Base-by-base conservation (phyloP, 1,140 invertebrate species). In the Rhagoletis zephyria region DNA sequence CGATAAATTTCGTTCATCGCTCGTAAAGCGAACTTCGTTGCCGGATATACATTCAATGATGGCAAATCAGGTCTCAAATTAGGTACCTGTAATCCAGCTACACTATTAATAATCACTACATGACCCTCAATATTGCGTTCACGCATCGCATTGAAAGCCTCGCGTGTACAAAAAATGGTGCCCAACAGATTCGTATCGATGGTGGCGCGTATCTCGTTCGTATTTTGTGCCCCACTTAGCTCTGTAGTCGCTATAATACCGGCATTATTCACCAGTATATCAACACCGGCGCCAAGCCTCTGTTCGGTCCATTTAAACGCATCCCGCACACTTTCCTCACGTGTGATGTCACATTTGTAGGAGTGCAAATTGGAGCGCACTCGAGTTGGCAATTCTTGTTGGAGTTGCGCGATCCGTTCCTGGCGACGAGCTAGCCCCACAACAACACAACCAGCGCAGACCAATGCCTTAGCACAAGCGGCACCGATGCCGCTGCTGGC, bases 241-340 rank as follows among this genome's bases (percentile, higher is more conserved):
- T 90, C 89, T 89, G 91, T 94, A 93, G 94, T 90, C 93, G 90
- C 89, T 0, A 94, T 91, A 1, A 95, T 90, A 2, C 95, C 96
- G 16, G 97, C 96, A 92, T 96, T 97, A 91, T 97, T 97, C 61
- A 97, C 93, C 61, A 97, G 93, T 4, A 97, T 93, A 90, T 97
- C 95, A 1, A 96, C 93, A 1, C 95, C 95, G 4, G 95, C 96
- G 3, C 95, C 96, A 40, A 95, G 93, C 1, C 94, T 94, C 0
- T 94, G 91, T 48, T 95, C 93, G 3, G 95, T 93, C 94, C 95
- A 95, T 70, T 94, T 90, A 89, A 97, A 97, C 56, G 96, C 94
- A 30, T 93, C 90, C 4, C 94, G 86, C 51, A 97, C 95, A 3
- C 96, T 95, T 14, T 95, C 93, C 89, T 96, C 95, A 10, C 95